Evolutionary conservation across 92 coral and sea anemone species (phyloP).

Genomic region (Galaxea fascicularis): DNA sequence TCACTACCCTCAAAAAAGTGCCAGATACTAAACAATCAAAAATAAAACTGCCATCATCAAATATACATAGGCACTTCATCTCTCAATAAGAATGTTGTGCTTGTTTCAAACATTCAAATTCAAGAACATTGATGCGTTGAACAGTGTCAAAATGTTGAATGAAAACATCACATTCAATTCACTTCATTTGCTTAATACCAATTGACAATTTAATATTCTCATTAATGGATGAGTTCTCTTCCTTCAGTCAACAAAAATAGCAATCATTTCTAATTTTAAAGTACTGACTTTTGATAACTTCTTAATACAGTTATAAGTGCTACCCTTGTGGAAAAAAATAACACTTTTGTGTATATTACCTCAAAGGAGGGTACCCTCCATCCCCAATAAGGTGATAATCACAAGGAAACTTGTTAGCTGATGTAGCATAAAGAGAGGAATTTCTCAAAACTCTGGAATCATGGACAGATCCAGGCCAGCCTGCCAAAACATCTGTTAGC

Average conservation of each 20-base stretch:
- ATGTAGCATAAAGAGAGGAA: constrained; percentile 16
- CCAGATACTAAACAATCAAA: not conserved
- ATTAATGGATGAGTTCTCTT: too few species aligned
- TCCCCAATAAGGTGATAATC: constrained; percentile 16
- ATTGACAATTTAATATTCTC: too few species aligned
- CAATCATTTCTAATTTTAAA: too few species aligned
- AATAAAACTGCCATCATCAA: not conserved
- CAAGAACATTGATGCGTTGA: not conserved
- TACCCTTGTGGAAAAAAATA: too few species aligned
- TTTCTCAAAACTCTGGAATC: constrained; percentile 53
- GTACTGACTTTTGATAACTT: too few species aligned
- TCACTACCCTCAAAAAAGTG: not conserved
- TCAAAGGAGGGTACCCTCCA: too few species aligned
- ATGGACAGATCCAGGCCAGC: constrained; percentile 75
- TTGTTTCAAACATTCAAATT: too few species aligned
- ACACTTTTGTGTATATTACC: too few species aligned
- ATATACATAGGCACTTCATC: not conserved
- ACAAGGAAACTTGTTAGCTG: constrained; percentile 37
- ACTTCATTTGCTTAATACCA: not conserved
- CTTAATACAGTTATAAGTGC: too few species aligned
- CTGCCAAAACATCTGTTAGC: too few species aligned
- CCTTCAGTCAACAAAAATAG: too few species aligned
- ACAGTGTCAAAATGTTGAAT: not conserved
- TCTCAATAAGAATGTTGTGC: not conserved
- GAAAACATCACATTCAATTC: not conserved